These are phyloP conservation scores for Idaea aversata DNA, from an alignment of 2,888 invertebrate species.

Conservation along the genomic window DNA sequence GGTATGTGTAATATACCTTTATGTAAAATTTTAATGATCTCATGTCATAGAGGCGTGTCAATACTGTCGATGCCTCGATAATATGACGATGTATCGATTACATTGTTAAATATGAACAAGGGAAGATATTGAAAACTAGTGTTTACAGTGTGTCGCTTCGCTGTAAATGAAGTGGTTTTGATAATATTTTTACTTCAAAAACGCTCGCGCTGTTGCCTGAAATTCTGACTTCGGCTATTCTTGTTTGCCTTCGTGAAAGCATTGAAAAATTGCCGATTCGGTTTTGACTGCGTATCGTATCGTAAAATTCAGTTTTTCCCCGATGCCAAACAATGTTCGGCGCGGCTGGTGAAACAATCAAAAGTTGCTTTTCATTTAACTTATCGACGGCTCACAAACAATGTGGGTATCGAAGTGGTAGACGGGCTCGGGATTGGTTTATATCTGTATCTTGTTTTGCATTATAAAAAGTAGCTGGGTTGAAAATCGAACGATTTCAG, in stretches of 20 bases:
- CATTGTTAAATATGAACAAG: background rate
- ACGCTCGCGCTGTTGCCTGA: background rate
- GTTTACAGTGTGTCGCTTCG: background rate
- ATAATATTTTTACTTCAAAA: background rate
- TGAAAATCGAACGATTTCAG: background rate
- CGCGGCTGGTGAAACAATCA: conserved; percentile 49
- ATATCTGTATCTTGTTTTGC: conserved; percentile 54
- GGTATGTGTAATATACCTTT: too few relatives aligned
- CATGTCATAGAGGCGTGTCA: too few relatives aligned
- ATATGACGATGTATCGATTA: background rate
- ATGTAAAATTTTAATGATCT: too few relatives aligned
- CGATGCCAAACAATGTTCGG: conserved; percentile 37
- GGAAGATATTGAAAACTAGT: background rate
- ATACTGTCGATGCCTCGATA: background rate
- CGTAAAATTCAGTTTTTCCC: conserved; percentile 28
- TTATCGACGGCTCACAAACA: conserved; percentile 51
- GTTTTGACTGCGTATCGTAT: conserved; percentile 35
- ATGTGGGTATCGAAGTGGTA: conserved; percentile 46
- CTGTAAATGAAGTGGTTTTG: background rate
- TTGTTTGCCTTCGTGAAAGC: conserved; percentile 37
- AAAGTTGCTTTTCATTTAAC: conserved; percentile 67
- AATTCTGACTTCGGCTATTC: conserved; percentile 29
- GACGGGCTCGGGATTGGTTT: conserved; percentile 52
- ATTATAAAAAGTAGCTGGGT: background rate
- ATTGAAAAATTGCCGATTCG: conserved; percentile 36